phyloP scores from a whole-genome alignment of 2,888 invertebrate species.

The Crioceris asparagi region DNA sequence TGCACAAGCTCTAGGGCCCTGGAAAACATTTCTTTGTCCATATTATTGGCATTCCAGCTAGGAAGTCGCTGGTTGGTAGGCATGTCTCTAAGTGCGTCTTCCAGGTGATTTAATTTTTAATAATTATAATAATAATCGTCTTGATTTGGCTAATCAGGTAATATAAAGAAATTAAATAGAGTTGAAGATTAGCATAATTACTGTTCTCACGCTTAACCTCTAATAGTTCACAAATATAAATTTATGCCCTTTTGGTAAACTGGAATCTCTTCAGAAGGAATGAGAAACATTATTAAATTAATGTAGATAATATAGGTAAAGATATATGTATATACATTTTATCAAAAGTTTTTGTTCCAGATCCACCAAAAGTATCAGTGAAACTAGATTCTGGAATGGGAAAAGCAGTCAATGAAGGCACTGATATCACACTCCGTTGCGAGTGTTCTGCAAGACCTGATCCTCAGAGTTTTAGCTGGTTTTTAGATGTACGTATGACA shows the following conservation, averaged over 20 bases:
- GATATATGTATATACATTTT: not conserved
- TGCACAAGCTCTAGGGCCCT: no score
- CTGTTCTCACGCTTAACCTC: not conserved
- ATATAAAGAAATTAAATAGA: not conserved
- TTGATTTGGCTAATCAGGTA: no score
- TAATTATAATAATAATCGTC: no score
- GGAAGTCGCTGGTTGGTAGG: no score
- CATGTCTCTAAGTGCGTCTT: no score
- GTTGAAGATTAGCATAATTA: not conserved
- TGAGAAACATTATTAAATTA: not conserved
- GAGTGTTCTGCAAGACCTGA: conserved; percentile 69
- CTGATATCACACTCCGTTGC: conserved; percentile 67
- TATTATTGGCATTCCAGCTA: no score
- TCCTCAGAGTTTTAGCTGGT: conserved; percentile 65
- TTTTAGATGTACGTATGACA: conserved; percentile 64
- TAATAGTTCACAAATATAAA: no score
- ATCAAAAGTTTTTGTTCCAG: conserved; percentile 43
- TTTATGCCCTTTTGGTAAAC: no score
- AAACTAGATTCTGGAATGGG: conserved; percentile 51
- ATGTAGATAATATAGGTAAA: not conserved
- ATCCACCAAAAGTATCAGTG: conserved; percentile 67
- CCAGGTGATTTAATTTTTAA: no score
- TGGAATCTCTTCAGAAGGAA: no score
- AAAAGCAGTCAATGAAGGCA: conserved; percentile 50
- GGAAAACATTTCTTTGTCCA: no score